Base-by-base conservation (phyloP, 2,113 vertebrate genomes). In the Zapus hudsonius region DNA sequence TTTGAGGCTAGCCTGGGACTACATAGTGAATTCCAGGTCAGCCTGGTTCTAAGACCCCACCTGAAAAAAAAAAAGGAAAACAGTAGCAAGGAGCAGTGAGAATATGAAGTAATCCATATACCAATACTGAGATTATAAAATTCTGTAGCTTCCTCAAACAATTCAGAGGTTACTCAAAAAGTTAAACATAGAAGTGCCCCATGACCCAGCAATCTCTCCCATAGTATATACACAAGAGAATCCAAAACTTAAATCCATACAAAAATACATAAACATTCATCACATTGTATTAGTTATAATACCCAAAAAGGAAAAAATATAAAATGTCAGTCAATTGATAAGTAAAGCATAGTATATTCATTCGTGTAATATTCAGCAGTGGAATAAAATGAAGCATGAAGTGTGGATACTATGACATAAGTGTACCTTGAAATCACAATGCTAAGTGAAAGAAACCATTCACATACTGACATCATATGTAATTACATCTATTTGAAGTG, bases 331-430 rank as follows among this genome's bases (percentile, higher is more conserved):
- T 82, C 40, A 84, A 6, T 19, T 88, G 61, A 66, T 93, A 78
- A 44, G 47, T 87, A 90, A 90, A 85, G 57, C 82, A 12, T 63
- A 67, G 20, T 89, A 17, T 87, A 40, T 80, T 4, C 12, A 44
- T 66, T 64, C 81, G 63, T 91, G 87, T 90, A 79, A 90, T 73
- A 82, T 44, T 87, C 20, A 23, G 36, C 16, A 87, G 36, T 87
- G 63, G 82, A 86, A 89, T 73, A 33, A 17, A 88, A 74, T 91
- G 36, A 52, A 52, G 52, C 47, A 47, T 47, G 47, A 75, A 74
- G 19, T 91, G 66, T 29, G 83, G 74, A 70, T 44, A 74, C 19
- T 67, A 7, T 38, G 31, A 16, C 3, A n/a, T 81, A 36, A 38
- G 55, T 80, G n/a, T 90, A 73, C 13, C 38, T 69, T 92, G 52